These are phyloP conservation scores for Petrocephalus schoutedeni DNA, from an alignment of 2,797 vertebrate species.

Conservation along the genomic window DNA sequence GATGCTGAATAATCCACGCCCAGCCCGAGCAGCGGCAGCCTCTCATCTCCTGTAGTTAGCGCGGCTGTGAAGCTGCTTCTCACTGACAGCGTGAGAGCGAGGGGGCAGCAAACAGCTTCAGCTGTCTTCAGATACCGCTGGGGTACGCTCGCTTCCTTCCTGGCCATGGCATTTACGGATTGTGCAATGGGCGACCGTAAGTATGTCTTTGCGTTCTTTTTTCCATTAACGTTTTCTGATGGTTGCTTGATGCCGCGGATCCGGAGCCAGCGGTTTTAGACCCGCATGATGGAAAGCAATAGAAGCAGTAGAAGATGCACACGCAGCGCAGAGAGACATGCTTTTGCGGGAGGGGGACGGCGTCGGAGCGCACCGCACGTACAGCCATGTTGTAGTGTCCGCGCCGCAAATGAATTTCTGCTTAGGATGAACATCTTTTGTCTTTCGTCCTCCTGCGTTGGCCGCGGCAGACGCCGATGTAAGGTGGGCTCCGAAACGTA, in stretches of 20 bases:
- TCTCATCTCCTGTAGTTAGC: slow-evolving; percentile 48
- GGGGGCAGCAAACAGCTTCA: slow-evolving; percentile 32
- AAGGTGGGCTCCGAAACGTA: not conserved
- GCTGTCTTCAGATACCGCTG: slow-evolving; percentile 34
- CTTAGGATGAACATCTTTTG: not conserved
- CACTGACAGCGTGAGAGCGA: slow-evolving; percentile 25
- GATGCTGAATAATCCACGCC: slow-evolving; percentile 45
- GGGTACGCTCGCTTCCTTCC: slow-evolving; percentile 34
- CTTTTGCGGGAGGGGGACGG: not conserved
- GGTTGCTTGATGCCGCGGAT: not conserved
- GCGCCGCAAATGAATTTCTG: slow-evolving; percentile 31
- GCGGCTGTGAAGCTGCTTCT: slow-evolving; percentile 44
- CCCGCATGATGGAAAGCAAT: not conserved
- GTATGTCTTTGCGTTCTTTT: slow-evolving; percentile 39
- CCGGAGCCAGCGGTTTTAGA: not conserved
- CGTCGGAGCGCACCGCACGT: slow-evolving; percentile 17
- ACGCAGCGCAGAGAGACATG: not conserved
- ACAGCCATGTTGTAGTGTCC: slow-evolving; percentile 51
- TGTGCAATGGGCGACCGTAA: slow-evolving; percentile 56
- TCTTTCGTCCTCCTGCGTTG: not conserved
- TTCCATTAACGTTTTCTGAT: not conserved
- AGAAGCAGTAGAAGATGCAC: not conserved
- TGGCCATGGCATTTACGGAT: slow-evolving; percentile 56
- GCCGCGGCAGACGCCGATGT: not conserved
- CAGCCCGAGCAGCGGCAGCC: slow-evolving; percentile 28